Evolutionary conservation across 2,888 invertebrate genomes (phyloP).

Genomic region (Polydrusus tereticollis): DNA sequence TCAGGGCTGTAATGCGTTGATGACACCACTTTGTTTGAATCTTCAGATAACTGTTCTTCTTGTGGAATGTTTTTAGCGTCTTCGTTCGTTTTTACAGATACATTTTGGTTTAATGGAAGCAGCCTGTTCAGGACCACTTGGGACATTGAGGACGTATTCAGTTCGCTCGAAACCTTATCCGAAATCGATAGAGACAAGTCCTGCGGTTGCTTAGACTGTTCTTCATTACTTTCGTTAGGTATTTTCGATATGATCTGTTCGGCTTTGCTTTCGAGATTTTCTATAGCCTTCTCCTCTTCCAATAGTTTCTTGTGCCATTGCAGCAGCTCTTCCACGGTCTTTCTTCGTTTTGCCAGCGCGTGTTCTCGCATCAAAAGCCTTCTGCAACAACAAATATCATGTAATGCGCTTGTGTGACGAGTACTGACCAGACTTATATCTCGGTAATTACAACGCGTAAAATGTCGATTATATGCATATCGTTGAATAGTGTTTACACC

Average conservation of each 20-base stretch:
- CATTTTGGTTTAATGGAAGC: conserved; percentile 23
- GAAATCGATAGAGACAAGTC: not conserved
- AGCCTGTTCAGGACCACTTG: conserved; percentile 64
- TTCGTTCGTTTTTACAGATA: conserved; percentile 36
- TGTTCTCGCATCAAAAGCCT: conserved; percentile 68
- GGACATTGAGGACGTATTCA: conserved; percentile 56
- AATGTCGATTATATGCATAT: conserved; percentile 21
- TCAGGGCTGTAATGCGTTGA: conserved; percentile 53
- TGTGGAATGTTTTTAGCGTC: conserved; percentile 15
- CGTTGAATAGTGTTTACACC: conserved; percentile 40
- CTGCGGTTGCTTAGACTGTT: conserved; percentile 62
- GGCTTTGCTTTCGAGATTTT: conserved; percentile 68
- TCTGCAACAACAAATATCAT: conserved; percentile 56
- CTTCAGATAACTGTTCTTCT: conserved; percentile 37
- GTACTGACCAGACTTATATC: conserved; percentile 9
- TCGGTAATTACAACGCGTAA: not conserved
- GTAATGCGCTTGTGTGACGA: not conserved
- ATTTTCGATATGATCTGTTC: conserved; percentile 60
- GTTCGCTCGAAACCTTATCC: not conserved
- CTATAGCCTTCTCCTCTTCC: conserved; percentile 70
- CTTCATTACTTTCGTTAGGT: conserved; percentile 46
- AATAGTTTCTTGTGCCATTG: conserved; percentile 71
- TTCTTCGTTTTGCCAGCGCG: conserved; percentile 67
- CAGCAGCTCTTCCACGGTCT: conserved; percentile 69
- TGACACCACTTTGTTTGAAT: conserved; percentile 25